A percentile compares a stretch with the other conserved stretches of the same genome.
Evolutionary conservation across 2,113 vertebrate species (phyloP).

Genomic region (Callocephalon fimbriatum): DNA sequence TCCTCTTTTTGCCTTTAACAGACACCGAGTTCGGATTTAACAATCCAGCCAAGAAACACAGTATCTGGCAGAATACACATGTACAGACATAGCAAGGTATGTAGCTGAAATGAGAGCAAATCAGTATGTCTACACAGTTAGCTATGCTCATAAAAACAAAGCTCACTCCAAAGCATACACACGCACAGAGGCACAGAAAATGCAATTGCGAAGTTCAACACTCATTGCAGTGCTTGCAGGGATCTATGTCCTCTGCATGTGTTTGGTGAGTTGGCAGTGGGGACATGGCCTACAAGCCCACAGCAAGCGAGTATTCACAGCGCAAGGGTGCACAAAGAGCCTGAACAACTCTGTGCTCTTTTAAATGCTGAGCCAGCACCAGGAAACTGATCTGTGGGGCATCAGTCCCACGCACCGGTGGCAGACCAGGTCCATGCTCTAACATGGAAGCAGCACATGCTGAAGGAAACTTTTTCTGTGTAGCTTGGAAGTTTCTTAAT

Average conservation of each 20-base stretch:
- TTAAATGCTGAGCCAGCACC: not conserved
- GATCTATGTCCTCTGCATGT: not conserved
- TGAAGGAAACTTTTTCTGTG: not conserved
- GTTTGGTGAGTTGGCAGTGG: rapidly evolving
- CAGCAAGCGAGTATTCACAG: not conserved
- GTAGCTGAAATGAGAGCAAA: not conserved
- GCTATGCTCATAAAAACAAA: not conserved
- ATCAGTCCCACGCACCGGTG: rapidly evolving
- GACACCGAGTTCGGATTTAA: not conserved
- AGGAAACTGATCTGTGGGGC: not conserved
- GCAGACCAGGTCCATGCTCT: not conserved
- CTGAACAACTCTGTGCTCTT: not conserved
- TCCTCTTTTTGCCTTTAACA: not conserved
- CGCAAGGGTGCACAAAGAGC: not conserved
- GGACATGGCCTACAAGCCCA: rapidly evolving
- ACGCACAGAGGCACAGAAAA: not conserved
- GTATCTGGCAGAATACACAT: rapidly evolving
- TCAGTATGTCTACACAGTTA: no score
- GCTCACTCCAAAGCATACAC: not conserved
- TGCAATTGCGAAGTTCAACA: not conserved
- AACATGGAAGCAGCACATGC: not conserved
- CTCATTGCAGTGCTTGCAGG: not conserved
- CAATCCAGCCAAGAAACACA: not conserved
- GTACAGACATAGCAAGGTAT: no score
- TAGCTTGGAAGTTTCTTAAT: not conserved